Evolutionary conservation across 2,797 vertebrate genomes (phyloP).

Genomic region (Sciurus vulgaris): DNA sequence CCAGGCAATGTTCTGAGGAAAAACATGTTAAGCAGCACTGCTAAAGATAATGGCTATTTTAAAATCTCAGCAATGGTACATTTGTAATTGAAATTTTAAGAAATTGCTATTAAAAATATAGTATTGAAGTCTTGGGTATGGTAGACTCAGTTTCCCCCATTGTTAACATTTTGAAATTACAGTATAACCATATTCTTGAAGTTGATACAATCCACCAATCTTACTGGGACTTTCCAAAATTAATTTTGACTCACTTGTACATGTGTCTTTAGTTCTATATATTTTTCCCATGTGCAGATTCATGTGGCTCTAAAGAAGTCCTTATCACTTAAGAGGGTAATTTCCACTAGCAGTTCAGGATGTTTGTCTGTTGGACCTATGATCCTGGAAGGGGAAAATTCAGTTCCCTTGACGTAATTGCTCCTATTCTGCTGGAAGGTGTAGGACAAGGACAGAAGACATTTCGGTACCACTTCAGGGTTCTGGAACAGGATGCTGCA

Average conservation of each 20-base stretch:
- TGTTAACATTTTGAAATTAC: background rate
- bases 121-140: background rate
- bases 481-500: too few relatives aligned
- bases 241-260: background rate
- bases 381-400: too few relatives aligned
- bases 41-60: background rate
- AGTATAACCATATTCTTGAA: background rate
- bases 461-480: too few relatives aligned
- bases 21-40: background rate
- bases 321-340: too few relatives aligned
- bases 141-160: background rate
- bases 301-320: background rate
- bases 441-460: too few relatives aligned
- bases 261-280: background rate
- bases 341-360: too few relatives aligned
- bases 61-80: background rate
- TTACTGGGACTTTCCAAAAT: slow-evolving; percentile 8
- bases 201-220: background rate
- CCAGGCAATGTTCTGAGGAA: background rate
- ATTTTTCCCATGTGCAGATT: background rate
- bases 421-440: too few relatives aligned
- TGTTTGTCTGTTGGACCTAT: too few relatives aligned
- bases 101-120: slow-evolving; percentile 7
- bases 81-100: slow-evolving; percentile 42
- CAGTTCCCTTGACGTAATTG: too few relatives aligned